phyloP scores from a whole-genome alignment of 2,113 vertebrate species.

The Perognathus longimembris region DNA sequence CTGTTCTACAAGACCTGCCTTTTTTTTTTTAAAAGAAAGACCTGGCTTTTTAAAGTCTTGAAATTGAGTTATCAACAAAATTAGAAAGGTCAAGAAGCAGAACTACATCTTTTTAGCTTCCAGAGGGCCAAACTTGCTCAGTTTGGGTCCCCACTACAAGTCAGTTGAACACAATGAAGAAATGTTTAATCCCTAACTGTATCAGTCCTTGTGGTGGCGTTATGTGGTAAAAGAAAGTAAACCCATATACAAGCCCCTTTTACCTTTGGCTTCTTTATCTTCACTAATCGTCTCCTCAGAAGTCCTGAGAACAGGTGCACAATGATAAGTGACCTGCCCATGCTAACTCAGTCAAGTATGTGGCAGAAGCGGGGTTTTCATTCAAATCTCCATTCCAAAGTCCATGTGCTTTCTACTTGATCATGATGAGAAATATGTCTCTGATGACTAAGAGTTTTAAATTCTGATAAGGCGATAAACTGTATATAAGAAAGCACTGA shows the following conservation, averaged over 20 bases:
- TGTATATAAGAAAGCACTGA: background rate
- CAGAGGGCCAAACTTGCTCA: background rate
- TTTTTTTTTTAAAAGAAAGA: background rate
- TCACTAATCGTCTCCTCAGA: background rate
- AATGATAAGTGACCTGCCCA: background rate
- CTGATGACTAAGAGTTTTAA: background rate
- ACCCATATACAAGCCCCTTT: background rate
- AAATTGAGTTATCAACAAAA: background rate
- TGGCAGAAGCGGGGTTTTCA: background rate
- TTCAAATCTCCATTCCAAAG: slow-evolving; percentile 8
- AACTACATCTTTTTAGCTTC: background rate
- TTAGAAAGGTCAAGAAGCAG: background rate
- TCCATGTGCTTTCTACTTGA: background rate
- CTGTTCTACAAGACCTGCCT: background rate
- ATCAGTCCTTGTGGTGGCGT: background rate
- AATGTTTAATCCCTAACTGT: background rate
- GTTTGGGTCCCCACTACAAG: background rate
- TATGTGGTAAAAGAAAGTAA: too few relatives aligned
- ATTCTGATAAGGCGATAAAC: background rate
- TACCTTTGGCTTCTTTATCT: background rate
- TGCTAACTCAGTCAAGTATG: background rate
- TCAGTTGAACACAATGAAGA: background rate
- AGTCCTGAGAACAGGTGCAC: background rate
- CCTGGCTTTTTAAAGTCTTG: slow-evolving; percentile 35
- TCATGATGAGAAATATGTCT: background rate